Evolutionary conservation across 92 coral and sea anemone genomes (phyloP).

Genomic region (Palythoa grandiflora): DNA sequence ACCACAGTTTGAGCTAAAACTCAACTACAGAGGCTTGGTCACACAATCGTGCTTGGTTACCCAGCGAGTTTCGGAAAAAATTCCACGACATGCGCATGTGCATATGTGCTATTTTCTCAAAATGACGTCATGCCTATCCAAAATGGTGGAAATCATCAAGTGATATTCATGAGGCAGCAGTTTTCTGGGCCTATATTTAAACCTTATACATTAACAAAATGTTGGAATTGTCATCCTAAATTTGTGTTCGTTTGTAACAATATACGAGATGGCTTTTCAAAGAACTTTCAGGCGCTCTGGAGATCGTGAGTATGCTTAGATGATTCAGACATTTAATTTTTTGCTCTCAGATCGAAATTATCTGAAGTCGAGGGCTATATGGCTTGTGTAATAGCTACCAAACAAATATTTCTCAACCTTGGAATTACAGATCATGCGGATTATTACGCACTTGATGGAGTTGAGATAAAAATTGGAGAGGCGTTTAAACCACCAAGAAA

Average conservation of each 20-base stretch:
- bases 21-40: too few relatives aligned
- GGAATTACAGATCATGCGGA: slow-evolving; percentile 87
- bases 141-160: slow-evolving; percentile 42
- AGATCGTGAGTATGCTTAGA: slow-evolving; percentile 32
- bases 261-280: slow-evolving; percentile 30
- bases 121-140: slow-evolving; percentile 51
- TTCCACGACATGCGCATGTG: slow-evolving; percentile 9
- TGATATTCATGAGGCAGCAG: slow-evolving; percentile 34
- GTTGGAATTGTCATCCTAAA: neutral
- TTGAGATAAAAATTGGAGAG: slow-evolving; percentile 93
- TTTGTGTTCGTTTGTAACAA: neutral
- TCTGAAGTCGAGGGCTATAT: neutral
- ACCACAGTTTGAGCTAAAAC: too few relatives aligned
- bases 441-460: slow-evolving; percentile 85
- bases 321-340: neutral
- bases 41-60: too few relatives aligned
- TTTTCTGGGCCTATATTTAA: slow-evolving; percentile 37
- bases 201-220: neutral
- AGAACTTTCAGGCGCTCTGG: slow-evolving; percentile 46
- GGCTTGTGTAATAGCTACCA: neutral
- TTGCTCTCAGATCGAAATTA: neutral
- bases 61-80: neutral
- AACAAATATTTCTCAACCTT: neutral
- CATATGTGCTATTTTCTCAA: slow-evolving; percentile 5
- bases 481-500: slow-evolving; percentile 90